Evolutionary conservation across 2,888 invertebrate species (phyloP), one percentile per base, ranked within the genome.

Genomic region (Noctuana brunneofusca): DNA sequence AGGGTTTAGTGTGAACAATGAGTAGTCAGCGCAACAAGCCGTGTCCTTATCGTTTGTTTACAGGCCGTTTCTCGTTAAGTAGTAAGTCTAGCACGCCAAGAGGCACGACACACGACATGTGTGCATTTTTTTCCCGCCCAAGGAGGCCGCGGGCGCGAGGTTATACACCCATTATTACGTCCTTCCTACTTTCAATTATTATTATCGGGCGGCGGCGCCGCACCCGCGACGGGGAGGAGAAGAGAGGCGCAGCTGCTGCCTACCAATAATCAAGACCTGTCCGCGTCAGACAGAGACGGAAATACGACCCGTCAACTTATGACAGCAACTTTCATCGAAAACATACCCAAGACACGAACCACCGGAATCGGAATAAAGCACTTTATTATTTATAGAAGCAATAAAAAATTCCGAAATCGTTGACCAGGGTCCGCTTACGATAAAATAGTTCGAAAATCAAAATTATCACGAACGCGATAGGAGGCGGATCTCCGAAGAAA

Each of bases 201-300:
- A 91, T 91, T 90, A 90, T 88, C 91, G 89, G 90, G 90, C 87
- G 89, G 86, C 85, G 62, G 89, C 85, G 81, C 76, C 88, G 87
- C 84, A 83, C 84, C 84, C 86, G 89, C 84, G 84, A 81, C 83
- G 89, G 89, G 89, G 90, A 88, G 91, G 90, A 89, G 90, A 88
- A 89, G 90, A 91, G 91, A 90, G 90, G 89, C 90, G 87, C 92
- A 92, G 90, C 92, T 91, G 92, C 92, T 91, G 89, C 91, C 92
- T 92, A 92, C 92, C 92, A 91, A 92, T 91, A 92, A 92, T 90
- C 90, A 89, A 90, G 89, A 90, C 86, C 81, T 83, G 86, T 87
- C 83, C 78, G 71, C 64, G 73, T 70, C 70, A 80, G 86, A 90
- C 78, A 55, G 88, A 87, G 89, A 90, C 67, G 71, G 89, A 78